Evolutionary conservation across 1,140 invertebrate genomes (phyloP).

Genomic region (Laodelphax striatellus): DNA sequence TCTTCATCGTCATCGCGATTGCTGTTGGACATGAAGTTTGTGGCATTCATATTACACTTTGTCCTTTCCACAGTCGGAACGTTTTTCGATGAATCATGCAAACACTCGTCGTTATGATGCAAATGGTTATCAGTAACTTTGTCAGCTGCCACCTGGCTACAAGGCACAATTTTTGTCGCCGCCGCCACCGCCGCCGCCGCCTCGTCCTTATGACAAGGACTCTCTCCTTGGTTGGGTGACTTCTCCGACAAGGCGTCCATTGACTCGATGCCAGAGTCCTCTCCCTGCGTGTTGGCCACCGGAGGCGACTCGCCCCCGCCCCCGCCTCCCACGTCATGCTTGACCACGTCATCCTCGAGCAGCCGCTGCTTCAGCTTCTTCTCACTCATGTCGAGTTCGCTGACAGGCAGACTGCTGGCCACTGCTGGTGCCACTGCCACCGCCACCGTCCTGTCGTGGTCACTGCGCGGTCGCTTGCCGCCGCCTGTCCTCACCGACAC

Average conservation of each 20-base stretch:
- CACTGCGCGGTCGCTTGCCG: slow-evolving; percentile 26
- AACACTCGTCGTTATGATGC: too few relatives aligned
- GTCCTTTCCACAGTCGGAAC: too few relatives aligned
- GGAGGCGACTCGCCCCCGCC: slow-evolving; percentile 4
- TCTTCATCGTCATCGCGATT: too few relatives aligned
- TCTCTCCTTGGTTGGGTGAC: slow-evolving; percentile 70
- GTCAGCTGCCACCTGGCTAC: slow-evolving; percentile 1
- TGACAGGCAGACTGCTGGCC: slow-evolving; percentile 22
- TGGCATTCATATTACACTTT: too few relatives aligned
- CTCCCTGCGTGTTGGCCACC: slow-evolving; percentile 40
- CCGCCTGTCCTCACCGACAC: background rate
- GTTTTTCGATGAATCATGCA: too few relatives aligned
- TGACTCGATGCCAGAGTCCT: slow-evolving; percentile 85
- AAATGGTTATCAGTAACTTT: slow-evolving; percentile 4
- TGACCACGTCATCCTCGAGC: slow-evolving; percentile 33
- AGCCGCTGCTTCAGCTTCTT: slow-evolving; percentile 48
- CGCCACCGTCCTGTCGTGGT: slow-evolving; percentile 26
- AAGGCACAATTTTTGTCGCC: background rate
- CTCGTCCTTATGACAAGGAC: slow-evolving; percentile 33
- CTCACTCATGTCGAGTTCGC: slow-evolving; percentile 40
- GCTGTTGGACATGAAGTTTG: too few relatives aligned
- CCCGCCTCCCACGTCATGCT: background rate
- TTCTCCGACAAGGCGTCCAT: slow-evolving; percentile 89
- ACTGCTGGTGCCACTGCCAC: slow-evolving; percentile 11
- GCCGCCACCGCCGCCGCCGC: background rate